Percentiles rank a stretch among this genome's conserved stretches.
Conservation (phyloP, 1,140 invertebrate species). For the Vollenhovia emeryi region DNA sequence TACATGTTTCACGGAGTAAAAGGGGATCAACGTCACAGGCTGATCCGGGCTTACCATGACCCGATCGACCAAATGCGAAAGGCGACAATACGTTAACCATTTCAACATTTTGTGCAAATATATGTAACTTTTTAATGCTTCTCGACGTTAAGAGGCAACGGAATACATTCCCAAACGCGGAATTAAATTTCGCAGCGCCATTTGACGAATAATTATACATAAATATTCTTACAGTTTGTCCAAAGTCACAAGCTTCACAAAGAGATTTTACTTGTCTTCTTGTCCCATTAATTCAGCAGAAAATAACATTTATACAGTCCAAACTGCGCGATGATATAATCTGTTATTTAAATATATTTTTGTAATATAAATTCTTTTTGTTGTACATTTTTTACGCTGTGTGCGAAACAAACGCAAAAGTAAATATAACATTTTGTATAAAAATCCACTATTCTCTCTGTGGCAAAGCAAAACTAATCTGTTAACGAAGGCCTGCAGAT, state of each 20-base stretch:
- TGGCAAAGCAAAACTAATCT: slow-evolving; percentile 21
- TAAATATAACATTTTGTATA: slow-evolving; percentile 3
- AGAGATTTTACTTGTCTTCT: too few species aligned
- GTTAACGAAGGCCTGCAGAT: slow-evolving; percentile 11
- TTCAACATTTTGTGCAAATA: background rate
- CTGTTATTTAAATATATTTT: slow-evolving; percentile 13
- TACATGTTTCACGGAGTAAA: slow-evolving; percentile 29
- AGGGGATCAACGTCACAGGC: slow-evolving; percentile 33
- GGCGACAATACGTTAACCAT: slow-evolving; percentile 30
- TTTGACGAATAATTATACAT: background rate
- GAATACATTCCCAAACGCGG: background rate
- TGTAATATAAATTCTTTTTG: background rate
- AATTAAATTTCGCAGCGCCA: background rate
- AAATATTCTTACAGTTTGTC: background rate
- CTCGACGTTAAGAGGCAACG: background rate
- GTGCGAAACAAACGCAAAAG: background rate
- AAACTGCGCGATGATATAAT: background rate
- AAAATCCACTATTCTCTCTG: slow-evolving; percentile 7
- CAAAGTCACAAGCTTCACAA: background rate
- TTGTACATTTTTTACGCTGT: slow-evolving; percentile 6
- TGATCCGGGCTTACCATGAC: slow-evolving; percentile 38
- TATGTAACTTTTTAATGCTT: background rate
- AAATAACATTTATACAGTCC: background rate
- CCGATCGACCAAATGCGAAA: slow-evolving; percentile 13
- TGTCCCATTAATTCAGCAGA: background rate